phyloP scores from a whole-genome alignment of 2,113 vertebrate genomes.

The Actinemys pallida region DNA sequence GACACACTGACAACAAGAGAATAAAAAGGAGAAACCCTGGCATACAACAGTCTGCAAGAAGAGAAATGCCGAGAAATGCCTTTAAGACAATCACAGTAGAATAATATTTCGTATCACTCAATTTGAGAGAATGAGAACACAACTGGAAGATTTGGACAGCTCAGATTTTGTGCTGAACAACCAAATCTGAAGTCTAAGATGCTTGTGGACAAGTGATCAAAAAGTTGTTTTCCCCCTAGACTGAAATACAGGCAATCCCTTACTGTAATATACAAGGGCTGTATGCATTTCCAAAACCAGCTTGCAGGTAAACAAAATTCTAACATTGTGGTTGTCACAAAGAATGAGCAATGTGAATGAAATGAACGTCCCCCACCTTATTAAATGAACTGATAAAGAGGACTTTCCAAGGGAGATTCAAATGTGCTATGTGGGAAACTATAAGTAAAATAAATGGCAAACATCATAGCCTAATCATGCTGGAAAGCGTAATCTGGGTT shows the following conservation, averaged over 20 bases:
- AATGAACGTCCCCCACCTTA: not conserved
- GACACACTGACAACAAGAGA: not conserved
- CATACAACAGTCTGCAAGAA: not conserved
- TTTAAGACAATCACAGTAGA: constrained; percentile 15
- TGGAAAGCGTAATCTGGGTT: rapidly evolving
- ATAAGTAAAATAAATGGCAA: not conserved
- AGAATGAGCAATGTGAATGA: not conserved
- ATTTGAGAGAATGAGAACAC: constrained; percentile 17
- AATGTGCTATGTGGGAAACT: not conserved
- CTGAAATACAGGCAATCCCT: not conserved
- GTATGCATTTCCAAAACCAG: not conserved
- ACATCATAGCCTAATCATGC: not conserved
- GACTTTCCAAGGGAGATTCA: not conserved
- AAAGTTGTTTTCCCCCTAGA: not conserved
- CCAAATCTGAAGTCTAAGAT: not conserved
- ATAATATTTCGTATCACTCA: constrained; percentile 6
- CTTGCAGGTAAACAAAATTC: not conserved
- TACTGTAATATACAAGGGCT: not conserved
- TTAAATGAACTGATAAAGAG: not conserved
- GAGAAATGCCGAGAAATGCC: not conserved
- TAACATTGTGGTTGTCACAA: not conserved
- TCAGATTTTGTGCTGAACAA: not conserved
- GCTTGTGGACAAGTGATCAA: not conserved
- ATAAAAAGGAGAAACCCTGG: not conserved
- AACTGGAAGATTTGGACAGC: not conserved